phyloP scores from a whole-genome alignment of 2,888 invertebrate genomes.

The Chirona hameri region DNA sequence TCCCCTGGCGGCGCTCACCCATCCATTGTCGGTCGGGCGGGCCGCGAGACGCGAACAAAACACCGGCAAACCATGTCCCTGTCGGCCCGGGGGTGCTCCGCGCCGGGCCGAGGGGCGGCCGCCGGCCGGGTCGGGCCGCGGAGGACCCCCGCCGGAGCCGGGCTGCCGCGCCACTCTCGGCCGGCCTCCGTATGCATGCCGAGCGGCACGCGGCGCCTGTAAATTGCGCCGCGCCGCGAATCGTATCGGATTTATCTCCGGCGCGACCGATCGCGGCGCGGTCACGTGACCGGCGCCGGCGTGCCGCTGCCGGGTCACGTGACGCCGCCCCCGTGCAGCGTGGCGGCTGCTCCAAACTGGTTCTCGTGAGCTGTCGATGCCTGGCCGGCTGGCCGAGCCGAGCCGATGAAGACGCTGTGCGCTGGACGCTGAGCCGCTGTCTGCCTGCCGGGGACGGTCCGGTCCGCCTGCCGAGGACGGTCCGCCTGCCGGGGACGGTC shows the following conservation, averaged over 20 bases:
- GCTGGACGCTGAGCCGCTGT: background rate
- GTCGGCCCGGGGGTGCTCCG: background rate
- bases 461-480: too few relatives aligned
- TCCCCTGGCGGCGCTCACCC: background rate
- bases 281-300: background rate
- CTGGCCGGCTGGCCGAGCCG: background rate
- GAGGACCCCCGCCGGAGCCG: background rate
- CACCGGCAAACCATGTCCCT: background rate
- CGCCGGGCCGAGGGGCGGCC: background rate
- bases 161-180: background rate
- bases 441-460: too few relatives aligned
- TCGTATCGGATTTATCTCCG: background rate
- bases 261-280: background rate
- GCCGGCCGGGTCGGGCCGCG: background rate
- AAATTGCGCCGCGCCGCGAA: background rate
- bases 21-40: conserved; percentile 4
- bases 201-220: background rate
- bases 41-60: background rate
- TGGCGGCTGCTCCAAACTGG: background rate
- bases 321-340: background rate
- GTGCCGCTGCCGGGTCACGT: background rate
- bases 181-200: conserved; percentile 4
- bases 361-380: background rate
- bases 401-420: background rate
- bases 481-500: too few relatives aligned